Conservation (phyloP, 2,113 vertebrate species). For the Loxodonta africana region DNA sequence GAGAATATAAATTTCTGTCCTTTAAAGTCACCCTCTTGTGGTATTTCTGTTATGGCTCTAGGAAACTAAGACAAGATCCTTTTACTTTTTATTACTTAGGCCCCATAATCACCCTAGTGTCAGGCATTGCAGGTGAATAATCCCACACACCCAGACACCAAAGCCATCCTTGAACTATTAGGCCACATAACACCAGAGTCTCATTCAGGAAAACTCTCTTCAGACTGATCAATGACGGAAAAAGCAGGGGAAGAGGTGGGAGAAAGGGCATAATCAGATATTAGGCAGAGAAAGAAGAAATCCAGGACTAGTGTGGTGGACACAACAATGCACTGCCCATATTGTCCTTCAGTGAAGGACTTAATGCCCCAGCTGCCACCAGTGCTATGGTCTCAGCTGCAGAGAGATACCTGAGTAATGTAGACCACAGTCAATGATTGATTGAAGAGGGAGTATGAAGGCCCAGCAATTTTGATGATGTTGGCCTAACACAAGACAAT, state of each 20-base stretch:
- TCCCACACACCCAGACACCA: neutral
- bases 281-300: neutral
- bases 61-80: neutral
- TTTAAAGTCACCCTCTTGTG: neutral
- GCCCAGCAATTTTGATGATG: neutral
- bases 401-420: neutral
- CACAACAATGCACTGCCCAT: neutral
- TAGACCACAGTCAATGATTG: neutral
- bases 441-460: neutral
- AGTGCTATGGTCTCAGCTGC: neutral
- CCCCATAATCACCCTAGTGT: neutral
- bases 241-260: neutral
- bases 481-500: neutral
- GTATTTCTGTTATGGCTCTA: neutral
- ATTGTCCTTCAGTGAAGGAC: rapidly evolving
- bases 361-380: neutral
- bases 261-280: too few relatives aligned
- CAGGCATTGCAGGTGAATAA: neutral
- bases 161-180: too few relatives aligned
- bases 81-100: neutral
- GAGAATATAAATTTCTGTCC: neutral
- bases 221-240: neutral
- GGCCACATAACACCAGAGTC: neutral
- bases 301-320: neutral
- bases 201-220: neutral